Evolutionary conservation across 2,797 vertebrate genomes (phyloP).

Genomic region (Chaunax sp.): DNA sequence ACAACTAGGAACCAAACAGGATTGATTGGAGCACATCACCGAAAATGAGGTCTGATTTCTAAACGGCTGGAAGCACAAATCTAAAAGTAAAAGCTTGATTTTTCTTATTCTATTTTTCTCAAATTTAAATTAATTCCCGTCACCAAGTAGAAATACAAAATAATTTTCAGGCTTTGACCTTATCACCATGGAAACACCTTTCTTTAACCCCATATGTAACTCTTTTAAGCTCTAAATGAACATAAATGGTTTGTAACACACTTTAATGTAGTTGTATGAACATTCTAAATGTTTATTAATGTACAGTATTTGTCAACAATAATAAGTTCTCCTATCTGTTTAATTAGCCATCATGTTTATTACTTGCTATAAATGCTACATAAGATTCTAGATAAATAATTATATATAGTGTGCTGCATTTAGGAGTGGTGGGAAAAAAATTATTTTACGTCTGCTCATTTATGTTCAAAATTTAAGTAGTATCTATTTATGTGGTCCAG

Average conservation of each 20-base stretch:
- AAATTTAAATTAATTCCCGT: background rate
- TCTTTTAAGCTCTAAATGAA: no score
- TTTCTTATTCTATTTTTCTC: background rate
- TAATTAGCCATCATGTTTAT: no score
- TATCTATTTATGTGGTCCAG: conserved; percentile 16
- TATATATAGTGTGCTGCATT: background rate
- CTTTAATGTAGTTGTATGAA: background rate
- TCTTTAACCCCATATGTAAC: background rate
- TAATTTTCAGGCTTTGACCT: background rate
- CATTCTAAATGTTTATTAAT: background rate
- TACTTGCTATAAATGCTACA: no score
- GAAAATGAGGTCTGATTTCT: conserved; percentile 20
- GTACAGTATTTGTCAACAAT: no score
- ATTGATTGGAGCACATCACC: conserved; percentile 24
- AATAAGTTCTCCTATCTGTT: background rate
- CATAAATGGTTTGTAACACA: no score
- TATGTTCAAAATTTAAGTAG: conserved; percentile 8
- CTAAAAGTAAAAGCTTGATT: background rate
- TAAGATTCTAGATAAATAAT: no score
- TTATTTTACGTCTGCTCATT: background rate
- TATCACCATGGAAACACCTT: background rate
- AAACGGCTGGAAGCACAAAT: no score
- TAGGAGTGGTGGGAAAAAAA: no score
- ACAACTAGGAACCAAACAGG: conserved; percentile 2
- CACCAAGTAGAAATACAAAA: conserved; percentile 1